A percentile compares a stretch with the other conserved stretches of the same genome.
Conservation (phyloP, 2,113 vertebrate genomes). For the Eonycteris spelaea region DNA sequence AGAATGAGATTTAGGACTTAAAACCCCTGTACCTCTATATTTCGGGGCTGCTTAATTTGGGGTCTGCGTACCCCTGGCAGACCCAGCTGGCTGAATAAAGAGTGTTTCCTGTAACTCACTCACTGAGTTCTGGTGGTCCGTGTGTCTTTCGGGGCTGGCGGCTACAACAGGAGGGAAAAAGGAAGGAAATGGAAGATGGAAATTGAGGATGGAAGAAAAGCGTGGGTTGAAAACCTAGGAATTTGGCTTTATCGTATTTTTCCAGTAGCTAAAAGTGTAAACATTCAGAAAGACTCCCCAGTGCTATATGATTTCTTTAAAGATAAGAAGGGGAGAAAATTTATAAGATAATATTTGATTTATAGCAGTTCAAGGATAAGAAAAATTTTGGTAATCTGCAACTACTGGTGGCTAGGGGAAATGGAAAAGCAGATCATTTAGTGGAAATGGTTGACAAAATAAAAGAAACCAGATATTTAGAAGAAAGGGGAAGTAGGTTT, state of each 20-base stretch:
- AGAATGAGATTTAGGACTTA: too few species aligned
- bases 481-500: neutral
- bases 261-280: neutral
- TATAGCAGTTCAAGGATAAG: neutral
- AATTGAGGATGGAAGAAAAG: neutral
- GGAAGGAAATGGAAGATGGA: neutral
- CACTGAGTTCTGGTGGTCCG: too few species aligned
- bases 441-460: neutral
- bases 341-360: neutral
- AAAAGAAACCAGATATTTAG: neutral
- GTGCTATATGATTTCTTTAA: neutral
- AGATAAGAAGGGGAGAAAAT: neutral
- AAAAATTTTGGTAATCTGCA: neutral
- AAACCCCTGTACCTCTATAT: too few species aligned
- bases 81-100: too few species aligned
- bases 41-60: too few species aligned
- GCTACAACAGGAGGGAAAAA: neutral
- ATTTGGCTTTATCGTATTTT: neutral
- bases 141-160: too few species aligned
- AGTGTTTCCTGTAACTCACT: too few species aligned
- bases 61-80: too few species aligned
- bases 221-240: neutral
- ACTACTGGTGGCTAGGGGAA: neutral
- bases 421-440: neutral
- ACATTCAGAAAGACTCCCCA: neutral